phyloP scores from a whole-genome alignment of 1,140 invertebrate species.

The Tribolium castaneum region DNA sequence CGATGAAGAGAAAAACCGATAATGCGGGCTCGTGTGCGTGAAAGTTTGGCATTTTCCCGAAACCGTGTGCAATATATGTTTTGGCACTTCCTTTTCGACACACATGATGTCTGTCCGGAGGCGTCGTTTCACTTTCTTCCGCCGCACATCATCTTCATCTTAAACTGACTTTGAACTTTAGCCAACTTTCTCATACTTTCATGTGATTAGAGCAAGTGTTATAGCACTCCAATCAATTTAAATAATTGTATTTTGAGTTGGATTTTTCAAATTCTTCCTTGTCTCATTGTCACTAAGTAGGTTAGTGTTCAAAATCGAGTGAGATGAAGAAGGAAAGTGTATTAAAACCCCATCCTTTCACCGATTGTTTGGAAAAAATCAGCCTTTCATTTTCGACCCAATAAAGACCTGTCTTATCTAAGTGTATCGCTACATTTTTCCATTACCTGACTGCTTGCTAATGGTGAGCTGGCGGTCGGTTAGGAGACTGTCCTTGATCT shows the following conservation, averaged over 20 bases:
- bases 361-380: slow-evolving; percentile 37
- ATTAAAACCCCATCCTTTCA: slow-evolving; percentile 17
- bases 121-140: slow-evolving; percentile 31
- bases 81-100: background rate
- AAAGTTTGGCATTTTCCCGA: slow-evolving; percentile 18
- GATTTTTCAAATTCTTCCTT: slow-evolving; percentile 3
- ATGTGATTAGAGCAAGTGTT: background rate
- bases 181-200: slow-evolving; percentile 27
- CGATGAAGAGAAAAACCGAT: background rate
- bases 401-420: slow-evolving; percentile 5
- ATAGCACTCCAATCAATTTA: background rate
- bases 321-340: slow-evolving; percentile 7
- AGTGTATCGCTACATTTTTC: slow-evolving; percentile 1
- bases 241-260: background rate
- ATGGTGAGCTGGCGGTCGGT: slow-evolving; percentile 74
- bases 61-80: background rate
- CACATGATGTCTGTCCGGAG: background rate
- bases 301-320: background rate
- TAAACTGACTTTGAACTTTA: slow-evolving; percentile 32
- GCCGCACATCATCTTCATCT: slow-evolving; percentile 19
- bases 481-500: slow-evolving; percentile 80
- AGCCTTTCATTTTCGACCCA: slow-evolving; percentile 25
- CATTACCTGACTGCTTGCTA: slow-evolving; percentile 80
- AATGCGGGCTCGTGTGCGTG: background rate
- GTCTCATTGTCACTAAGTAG: slow-evolving; percentile 7